These are phyloP conservation scores for Apodemia zela DNA, from an alignment of 2,888 invertebrate genomes.

Conservation along the genomic window DNA sequence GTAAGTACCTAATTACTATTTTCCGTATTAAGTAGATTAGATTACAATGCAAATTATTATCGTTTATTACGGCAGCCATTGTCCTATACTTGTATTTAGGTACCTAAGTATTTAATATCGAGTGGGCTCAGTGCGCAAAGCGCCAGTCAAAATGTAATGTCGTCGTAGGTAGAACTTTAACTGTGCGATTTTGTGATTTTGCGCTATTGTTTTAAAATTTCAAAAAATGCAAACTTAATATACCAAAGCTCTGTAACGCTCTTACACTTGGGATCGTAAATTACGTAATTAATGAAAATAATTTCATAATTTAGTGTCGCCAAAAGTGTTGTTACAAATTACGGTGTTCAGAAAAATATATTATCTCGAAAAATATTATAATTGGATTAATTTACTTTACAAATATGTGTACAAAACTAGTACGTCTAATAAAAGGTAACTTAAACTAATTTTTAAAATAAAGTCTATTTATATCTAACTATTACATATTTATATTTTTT, in stretches of 20 bases:
- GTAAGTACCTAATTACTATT: slow-evolving; percentile 72
- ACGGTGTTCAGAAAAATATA: too few species aligned
- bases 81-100: slow-evolving; percentile 46
- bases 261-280: neutral
- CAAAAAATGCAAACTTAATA: neutral
- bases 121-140: slow-evolving; percentile 35
- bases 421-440: too few species aligned
- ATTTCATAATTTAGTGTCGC: too few species aligned
- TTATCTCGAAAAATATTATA: too few species aligned
- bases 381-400: too few species aligned
- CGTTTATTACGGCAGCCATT: slow-evolving; percentile 51
- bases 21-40: slow-evolving; percentile 53
- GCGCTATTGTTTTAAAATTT: neutral
- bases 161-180: slow-evolving; percentile 21
- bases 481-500: too few species aligned
- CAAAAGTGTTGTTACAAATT: too few species aligned
- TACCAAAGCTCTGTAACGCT: neutral
- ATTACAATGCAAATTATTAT: slow-evolving; percentile 73
- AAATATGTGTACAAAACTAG: too few species aligned
- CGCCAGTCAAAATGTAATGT: slow-evolving; percentile 31
- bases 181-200: slow-evolving; percentile 6
- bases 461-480: too few species aligned
- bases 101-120: slow-evolving; percentile 35
- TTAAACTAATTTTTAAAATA: too few species aligned
- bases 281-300: too few species aligned